Percentiles rank a stretch among this genome's conserved stretches.
Conservation (phyloP, 2,113 vertebrate genomes). For the Microcebus tavaratra region DNA sequence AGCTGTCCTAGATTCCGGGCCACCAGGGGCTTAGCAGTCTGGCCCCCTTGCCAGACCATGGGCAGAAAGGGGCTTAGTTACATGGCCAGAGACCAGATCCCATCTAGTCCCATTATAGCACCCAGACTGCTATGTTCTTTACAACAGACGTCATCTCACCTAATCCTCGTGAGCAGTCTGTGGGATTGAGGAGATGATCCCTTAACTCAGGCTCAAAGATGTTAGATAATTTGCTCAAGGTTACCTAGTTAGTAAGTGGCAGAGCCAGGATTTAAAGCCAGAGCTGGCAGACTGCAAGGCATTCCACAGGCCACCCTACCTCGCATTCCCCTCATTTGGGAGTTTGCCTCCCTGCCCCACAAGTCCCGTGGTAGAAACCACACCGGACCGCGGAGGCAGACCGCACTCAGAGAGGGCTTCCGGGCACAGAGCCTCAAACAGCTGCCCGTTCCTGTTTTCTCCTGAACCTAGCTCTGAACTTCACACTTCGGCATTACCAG, state of each 20-base stretch:
- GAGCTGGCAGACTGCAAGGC: not conserved
- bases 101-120: rapidly evolving
- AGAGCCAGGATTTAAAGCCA: not conserved
- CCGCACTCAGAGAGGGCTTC: not conserved
- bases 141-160: not conserved
- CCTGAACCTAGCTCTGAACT: not conserved
- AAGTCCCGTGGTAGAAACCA: not conserved
- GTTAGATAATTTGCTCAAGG: not conserved
- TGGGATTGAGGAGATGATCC: not conserved
- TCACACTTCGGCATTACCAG: not conserved
- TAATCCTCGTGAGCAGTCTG: not conserved
- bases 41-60: not conserved
- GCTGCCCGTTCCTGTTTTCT: not conserved
- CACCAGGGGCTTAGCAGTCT: not conserved
- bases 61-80: not conserved
- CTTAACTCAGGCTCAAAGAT: not conserved
- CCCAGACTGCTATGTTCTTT: not conserved
- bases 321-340: not conserved
- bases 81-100: not conserved
- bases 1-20: constrained; percentile 46
- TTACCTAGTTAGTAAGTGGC: not conserved
- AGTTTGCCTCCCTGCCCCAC: not conserved
- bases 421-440: not conserved
- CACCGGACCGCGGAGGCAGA: not conserved
- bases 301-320: too few relatives aligned